Evolutionary conservation across 2,797 vertebrate genomes (phyloP), one percentile per base, ranked within the genome.

Genomic region (Zonotrichia albicollis): DNA sequence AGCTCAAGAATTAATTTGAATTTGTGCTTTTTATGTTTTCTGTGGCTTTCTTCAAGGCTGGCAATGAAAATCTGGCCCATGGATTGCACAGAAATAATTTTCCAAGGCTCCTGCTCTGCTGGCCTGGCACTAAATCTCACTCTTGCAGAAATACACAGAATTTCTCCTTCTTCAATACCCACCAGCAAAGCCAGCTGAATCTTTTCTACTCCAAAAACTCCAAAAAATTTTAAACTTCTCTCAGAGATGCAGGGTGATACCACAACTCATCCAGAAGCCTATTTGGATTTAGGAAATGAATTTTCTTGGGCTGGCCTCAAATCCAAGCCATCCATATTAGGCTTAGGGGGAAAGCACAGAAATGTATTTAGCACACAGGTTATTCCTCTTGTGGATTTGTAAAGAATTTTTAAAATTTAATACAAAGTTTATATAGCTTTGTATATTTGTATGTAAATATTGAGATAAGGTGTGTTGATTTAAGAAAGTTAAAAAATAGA

Each of bases 261-360:
- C 53, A 67, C 50, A 60, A n/a, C 67, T 71, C 30, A 1, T 8
- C 71, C 90, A 90, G 67, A 76, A 93, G 68, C 62, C 75, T 67
- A 61, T 92, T 72, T 92, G 86, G 93, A 95, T 93, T 94, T 93
- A 90, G 81, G 78, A 92, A 95, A 96, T 96, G 32, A 89, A 74
- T 95, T 94, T 89, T 61, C 71, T 64, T n/a, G 48, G 61, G 16
- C 81, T 72, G 40, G 9, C 26, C 88, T 76, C 87, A 95, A 95
- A 93, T 78, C 40, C 94, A 75, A 70, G 51, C 89, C 79, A 78
- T 86, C 60, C 91, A 45, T 64, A 38, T 82, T 20, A 82, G 48
- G 78, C 61, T 95, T 84, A 84, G 0, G 0, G n/a, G 38, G 29
- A 67, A 88, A 75, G 66, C 16, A 72, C 16, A 73, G 50, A 77